phyloP scores from a whole-genome alignment of 2,888 invertebrate species.

The Agriopis aurantiaria region DNA sequence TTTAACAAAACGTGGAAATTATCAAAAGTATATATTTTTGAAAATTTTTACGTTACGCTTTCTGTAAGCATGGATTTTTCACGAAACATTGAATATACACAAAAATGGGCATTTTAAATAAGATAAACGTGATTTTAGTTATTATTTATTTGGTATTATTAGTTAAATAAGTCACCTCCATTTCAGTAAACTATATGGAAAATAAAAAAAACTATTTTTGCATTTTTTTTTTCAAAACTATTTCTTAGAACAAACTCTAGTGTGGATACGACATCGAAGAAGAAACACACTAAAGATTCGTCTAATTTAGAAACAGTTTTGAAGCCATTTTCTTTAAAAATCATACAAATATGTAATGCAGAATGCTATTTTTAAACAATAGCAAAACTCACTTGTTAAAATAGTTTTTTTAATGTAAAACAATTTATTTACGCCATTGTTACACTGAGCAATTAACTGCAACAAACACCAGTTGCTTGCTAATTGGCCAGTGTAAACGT shows the following conservation, averaged over 20 bases:
- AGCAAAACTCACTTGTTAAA: not conserved
- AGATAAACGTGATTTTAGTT: slow-evolving; percentile 35
- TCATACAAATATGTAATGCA: not conserved
- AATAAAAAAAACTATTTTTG: slow-evolving; percentile 14
- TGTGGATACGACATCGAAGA: no score
- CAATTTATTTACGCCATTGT: not conserved
- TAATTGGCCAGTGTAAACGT: not conserved
- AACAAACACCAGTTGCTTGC: not conserved
- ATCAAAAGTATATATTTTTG: slow-evolving; percentile 61
- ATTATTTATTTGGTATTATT: slow-evolving; percentile 36
- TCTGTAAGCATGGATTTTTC: slow-evolving; percentile 58
- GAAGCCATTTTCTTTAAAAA: no score
- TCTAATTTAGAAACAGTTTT: no score
- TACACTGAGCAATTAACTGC: not conserved
- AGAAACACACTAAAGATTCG: no score
- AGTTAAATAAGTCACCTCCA: slow-evolving; percentile 71
- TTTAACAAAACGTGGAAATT: slow-evolving; percentile 57
- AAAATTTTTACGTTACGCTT: slow-evolving; percentile 63
- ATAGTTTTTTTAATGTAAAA: not conserved
- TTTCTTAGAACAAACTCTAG: no score
- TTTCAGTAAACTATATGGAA: slow-evolving; percentile 70
- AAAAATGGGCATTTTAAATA: slow-evolving; percentile 84
- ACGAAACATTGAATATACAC: slow-evolving; percentile 52
- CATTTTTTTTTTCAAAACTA: no score
- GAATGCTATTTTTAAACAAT: no score